These are phyloP conservation scores for Cherax destructor DNA, from an alignment of 1,140 invertebrate species.

Conservation along the genomic window DNA sequence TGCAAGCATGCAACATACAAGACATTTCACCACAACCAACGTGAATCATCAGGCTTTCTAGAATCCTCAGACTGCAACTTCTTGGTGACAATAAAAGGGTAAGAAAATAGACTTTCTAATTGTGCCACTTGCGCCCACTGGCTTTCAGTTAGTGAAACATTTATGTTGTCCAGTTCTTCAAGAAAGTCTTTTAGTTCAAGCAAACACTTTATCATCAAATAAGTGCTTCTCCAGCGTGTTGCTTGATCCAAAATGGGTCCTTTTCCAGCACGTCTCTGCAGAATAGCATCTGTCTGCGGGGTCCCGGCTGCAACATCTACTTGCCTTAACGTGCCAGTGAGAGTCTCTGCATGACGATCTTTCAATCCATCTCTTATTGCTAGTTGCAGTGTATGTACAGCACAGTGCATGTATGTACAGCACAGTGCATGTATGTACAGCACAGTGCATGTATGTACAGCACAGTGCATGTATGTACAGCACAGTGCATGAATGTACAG, in stretches of 20 bases:
- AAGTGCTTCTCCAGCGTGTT: not conserved
- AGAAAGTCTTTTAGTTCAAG: not conserved
- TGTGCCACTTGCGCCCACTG: not conserved
- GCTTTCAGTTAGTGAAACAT: not conserved
- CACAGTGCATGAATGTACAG: too few relatives aligned
- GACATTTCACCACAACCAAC: too few relatives aligned
- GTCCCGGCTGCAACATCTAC: not conserved
- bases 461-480: too few relatives aligned
- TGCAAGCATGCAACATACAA: too few relatives aligned
- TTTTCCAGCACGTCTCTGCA: not conserved
- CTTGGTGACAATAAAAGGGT: not conserved
- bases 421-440: too few relatives aligned
- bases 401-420: not conserved
- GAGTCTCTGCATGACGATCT: not conserved
- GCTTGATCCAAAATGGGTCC: not conserved
- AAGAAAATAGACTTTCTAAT: not conserved
- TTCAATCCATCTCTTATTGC: slow-evolving; percentile 9
- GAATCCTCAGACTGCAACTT: not conserved
- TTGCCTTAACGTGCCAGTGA: not conserved
- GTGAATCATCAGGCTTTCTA: too few relatives aligned
- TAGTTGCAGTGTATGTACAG: slow-evolving; percentile 4
- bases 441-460: too few relatives aligned
- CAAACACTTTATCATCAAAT: not conserved
- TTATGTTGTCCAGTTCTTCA: not conserved
- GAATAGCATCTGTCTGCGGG: not conserved